Conservation (phyloP, 2,113 vertebrate species). For the Spizaetus ornatus region DNA sequence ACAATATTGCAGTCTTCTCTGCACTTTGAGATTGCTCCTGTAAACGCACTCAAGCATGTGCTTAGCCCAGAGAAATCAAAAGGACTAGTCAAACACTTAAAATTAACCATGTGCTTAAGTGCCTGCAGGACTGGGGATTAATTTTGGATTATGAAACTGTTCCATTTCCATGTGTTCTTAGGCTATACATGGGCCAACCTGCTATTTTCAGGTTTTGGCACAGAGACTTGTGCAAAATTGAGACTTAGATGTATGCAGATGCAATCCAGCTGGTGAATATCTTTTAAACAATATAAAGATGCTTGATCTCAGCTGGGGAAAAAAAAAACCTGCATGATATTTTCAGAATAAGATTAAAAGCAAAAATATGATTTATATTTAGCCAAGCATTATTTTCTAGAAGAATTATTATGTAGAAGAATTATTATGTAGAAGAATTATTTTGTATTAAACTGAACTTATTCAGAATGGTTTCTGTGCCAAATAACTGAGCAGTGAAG, state of each 20-base stretch:
- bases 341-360: background rate
- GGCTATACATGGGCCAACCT: background rate
- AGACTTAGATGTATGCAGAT: background rate
- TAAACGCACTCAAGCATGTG: background rate
- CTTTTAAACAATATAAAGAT: background rate
- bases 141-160: slow-evolving; percentile 30
- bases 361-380: background rate
- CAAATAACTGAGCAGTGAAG: background rate
- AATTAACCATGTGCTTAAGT: background rate
- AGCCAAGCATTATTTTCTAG: background rate
- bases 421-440: background rate
- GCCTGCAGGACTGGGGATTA: background rate
- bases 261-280: background rate
- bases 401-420: background rate
- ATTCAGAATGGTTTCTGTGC: background rate
- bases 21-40: background rate
- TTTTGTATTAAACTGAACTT: background rate
- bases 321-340: background rate
- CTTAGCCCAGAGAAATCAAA: slow-evolving; percentile 21
- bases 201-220: background rate
- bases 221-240: background rate
- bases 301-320: background rate
- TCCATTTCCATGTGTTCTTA: background rate
- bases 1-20: background rate
- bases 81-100: slow-evolving; percentile 3